Conservation (phyloP, 2,113 vertebrate genomes). For the Zingel zingel region DNA sequence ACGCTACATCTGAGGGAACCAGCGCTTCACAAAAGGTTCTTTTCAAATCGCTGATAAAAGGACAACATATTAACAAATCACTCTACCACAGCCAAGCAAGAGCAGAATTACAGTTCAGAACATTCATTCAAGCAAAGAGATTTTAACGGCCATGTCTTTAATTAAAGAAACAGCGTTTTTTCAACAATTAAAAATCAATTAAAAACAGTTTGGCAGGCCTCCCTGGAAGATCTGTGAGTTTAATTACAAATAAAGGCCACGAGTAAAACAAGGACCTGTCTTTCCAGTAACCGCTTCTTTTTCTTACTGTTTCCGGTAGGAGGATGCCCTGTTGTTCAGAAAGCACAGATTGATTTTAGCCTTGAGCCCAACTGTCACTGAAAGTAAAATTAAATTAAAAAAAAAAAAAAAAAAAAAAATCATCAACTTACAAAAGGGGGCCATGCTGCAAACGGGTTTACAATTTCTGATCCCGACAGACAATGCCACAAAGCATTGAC, state of each 20-base stretch:
- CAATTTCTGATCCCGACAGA: constrained; percentile 19
- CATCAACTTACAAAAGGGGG: neutral
- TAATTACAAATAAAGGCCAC: constrained; percentile 17
- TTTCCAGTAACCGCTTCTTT: constrained; percentile 6
- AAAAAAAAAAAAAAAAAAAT: constrained; percentile 18
- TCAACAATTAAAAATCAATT: constrained; percentile 25
- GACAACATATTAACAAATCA: constrained; percentile 54
- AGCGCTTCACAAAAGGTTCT: constrained; percentile 53
- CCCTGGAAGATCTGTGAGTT: constrained; percentile 22
- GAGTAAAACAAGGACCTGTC: constrained; percentile 20
- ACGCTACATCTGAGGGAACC: constrained; percentile 24
- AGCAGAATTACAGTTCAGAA: neutral
- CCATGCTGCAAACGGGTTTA: constrained; percentile 7
- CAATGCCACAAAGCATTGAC: neutral
- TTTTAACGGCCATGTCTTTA: constrained; percentile 2
- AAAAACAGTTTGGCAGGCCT: constrained; percentile 1
- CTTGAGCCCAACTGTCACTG: constrained; percentile 42
- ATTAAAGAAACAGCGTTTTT: constrained; percentile 1
- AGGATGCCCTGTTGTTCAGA: constrained; percentile 11
- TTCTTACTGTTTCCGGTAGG: constrained; percentile 13
- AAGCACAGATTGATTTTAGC: constrained; percentile 48
- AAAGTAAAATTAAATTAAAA: too few relatives aligned
- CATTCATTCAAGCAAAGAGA: neutral
- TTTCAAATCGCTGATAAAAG: constrained; percentile 47
- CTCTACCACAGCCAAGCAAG: constrained; percentile 24